These are phyloP conservation scores for Laterallus jamaicensis DNA, from an alignment of 2,113 vertebrate genomes.

Conservation along the genomic window DNA sequence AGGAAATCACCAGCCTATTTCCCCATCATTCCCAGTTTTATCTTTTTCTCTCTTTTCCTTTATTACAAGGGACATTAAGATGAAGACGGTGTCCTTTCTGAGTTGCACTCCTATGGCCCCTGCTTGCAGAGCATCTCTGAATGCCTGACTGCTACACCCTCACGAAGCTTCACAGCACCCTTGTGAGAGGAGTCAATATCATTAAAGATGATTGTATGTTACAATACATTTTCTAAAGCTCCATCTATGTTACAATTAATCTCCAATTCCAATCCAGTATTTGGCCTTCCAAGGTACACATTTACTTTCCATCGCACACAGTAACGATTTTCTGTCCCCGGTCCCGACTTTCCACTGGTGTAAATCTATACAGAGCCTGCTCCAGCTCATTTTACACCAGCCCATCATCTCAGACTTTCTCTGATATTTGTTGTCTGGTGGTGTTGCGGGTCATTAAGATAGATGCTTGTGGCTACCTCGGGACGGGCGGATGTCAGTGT, in stretches of 20 bases:
- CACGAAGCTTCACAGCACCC: background rate
- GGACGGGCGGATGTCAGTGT: constrained; percentile 11
- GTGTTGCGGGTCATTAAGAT: constrained; percentile 44
- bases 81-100: background rate
- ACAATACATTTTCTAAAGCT: constrained; percentile 18
- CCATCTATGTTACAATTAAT: constrained; percentile 29
- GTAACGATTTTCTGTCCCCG: constrained; percentile 50
- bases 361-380: constrained; percentile 40
- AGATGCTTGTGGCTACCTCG: constrained; percentile 57
- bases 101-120: background rate
- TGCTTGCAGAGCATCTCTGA: background rate
- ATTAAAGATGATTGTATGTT: background rate
- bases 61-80: background rate
- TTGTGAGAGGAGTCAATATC: constrained; percentile 15
- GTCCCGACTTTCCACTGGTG: background rate
- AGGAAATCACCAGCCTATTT: background rate
- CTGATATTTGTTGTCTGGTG: constrained; percentile 47
- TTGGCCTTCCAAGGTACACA: constrained; percentile 47
- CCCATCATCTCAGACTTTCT: constrained; percentile 24
- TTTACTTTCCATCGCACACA: constrained; percentile 38
- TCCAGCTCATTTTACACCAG: constrained; percentile 28
- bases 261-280: constrained; percentile 21
- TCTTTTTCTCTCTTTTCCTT: background rate
- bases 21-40: background rate
- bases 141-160: background rate